Conservation (phyloP, 1,140 invertebrate species). For the Drosophila triauraria region DNA sequence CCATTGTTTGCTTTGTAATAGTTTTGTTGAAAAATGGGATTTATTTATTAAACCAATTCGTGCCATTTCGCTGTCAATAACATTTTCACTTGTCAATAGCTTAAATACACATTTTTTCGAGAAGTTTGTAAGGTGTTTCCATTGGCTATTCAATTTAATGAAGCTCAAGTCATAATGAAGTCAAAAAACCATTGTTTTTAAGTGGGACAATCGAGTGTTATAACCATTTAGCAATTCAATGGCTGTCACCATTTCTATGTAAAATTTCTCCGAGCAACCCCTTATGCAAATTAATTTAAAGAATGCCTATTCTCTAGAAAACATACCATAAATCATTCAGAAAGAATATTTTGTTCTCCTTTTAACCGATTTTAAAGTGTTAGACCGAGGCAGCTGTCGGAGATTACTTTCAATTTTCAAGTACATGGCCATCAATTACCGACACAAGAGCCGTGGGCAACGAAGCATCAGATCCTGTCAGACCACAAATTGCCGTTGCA, state of each 20-base stretch:
- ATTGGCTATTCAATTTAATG: background rate
- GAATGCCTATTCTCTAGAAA: background rate
- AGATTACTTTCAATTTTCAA: constrained; percentile 53
- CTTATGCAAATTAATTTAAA: constrained; percentile 14
- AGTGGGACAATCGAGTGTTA: constrained; percentile 9
- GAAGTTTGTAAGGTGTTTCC: background rate
- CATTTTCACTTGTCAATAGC: background rate
- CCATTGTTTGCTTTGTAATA: background rate
- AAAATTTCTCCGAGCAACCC: background rate
- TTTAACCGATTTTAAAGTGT: background rate
- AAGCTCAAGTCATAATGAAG: background rate
- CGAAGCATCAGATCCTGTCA: constrained; percentile 40
- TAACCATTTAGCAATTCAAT: constrained; percentile 7
- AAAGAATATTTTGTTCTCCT: background rate
- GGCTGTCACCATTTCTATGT: background rate
- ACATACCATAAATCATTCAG: background rate
- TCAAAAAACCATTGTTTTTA: constrained; percentile 7
- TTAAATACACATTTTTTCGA: background rate
- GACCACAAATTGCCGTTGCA: constrained; percentile 58
- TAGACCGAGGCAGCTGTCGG: background rate
- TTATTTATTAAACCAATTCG: constrained; percentile 1
- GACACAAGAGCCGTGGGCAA: constrained; percentile 14
- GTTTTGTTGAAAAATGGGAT: background rate
- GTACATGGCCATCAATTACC: constrained; percentile 36
- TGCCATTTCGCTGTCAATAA: constrained; percentile 11